These are phyloP conservation scores for Eriocheir sinensis DNA, from an alignment of 1,140 invertebrate species.

Conservation along the genomic window DNA sequence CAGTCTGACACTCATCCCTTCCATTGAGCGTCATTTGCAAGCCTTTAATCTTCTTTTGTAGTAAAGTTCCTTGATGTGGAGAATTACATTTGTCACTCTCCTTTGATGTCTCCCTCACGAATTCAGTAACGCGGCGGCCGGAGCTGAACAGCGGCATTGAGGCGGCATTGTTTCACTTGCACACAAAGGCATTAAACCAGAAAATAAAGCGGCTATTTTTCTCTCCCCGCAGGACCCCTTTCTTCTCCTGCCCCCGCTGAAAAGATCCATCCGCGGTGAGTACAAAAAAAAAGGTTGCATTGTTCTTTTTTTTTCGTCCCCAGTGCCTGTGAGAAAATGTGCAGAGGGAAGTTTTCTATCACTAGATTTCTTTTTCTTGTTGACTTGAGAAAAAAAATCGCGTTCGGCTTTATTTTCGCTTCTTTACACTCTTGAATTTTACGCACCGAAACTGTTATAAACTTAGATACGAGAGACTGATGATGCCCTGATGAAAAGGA, in stretches of 20 bases:
- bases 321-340: neutral
- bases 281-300: too few species aligned
- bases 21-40: neutral
- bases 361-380: neutral
- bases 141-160: neutral
- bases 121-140: neutral
- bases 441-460: neutral
- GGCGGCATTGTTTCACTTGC: neutral
- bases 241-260: neutral
- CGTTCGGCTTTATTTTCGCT: too few species aligned
- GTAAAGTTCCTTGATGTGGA: neutral
- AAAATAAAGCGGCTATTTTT: neutral
- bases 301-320: neutral
- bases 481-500: neutral
- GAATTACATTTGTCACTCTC: neutral
- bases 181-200: neutral
- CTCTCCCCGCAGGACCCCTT: neutral
- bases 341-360: neutral
- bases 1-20: neutral
- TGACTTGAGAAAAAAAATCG: too few species aligned
- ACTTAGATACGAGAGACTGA: constrained; percentile 7
- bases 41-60: neutral
- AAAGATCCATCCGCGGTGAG: neutral
- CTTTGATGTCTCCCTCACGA: neutral
- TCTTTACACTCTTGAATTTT: too few species aligned